Conservation (phyloP, 1,140 invertebrate genomes). For the Caenorhabditis remanei region DNA sequence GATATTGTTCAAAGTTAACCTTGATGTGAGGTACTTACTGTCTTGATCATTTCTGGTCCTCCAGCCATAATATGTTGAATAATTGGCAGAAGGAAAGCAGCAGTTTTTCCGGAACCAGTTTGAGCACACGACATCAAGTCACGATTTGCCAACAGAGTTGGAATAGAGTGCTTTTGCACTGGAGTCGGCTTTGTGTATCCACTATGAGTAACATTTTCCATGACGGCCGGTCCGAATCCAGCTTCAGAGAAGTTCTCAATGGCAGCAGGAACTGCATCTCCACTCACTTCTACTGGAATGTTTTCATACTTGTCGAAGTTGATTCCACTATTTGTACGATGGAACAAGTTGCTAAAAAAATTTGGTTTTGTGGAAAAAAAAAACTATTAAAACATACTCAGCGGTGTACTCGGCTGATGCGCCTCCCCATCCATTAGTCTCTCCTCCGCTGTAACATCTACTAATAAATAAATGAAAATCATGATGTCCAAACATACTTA, state of each 20-base stretch:
- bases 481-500: not conserved
- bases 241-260: constrained; percentile 81
- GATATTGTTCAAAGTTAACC: not conserved
- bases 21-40: not conserved
- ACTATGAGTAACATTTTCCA: constrained; percentile 76
- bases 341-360: constrained; percentile 55
- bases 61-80: constrained; percentile 89
- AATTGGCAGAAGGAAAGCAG: constrained; percentile 95
- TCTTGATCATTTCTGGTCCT: constrained; percentile 55
- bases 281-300: constrained; percentile 98
- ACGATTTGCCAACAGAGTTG: constrained; percentile 87
- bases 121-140: constrained; percentile 96
- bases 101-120: constrained; percentile 90
- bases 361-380: not conserved
- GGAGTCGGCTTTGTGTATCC: constrained; percentile 76
- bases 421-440: constrained; percentile 25
- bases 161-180: constrained; percentile 89
- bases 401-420: not conserved
- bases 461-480: not conserved
- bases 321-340: constrained; percentile 83
- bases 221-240: constrained; percentile 73
- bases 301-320: constrained; percentile 99
- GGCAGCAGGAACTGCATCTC: constrained; percentile 88
- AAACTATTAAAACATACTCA: not conserved
- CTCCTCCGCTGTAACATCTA: constrained; percentile 11